Conservation (phyloP, 2,797 vertebrate genomes). For the Salarias fasciatus region DNA sequence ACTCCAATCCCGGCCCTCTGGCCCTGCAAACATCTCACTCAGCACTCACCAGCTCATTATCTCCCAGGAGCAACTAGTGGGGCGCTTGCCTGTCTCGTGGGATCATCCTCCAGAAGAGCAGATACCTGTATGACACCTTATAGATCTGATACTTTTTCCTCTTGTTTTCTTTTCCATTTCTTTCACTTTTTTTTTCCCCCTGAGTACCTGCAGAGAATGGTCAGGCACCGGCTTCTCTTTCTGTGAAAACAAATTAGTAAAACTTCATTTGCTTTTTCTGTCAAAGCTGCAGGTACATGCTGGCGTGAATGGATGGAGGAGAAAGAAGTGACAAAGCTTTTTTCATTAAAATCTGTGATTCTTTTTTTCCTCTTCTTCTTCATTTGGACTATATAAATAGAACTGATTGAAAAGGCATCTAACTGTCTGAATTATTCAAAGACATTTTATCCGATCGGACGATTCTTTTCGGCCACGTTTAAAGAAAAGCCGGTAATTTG, state of each 20-base stretch:
- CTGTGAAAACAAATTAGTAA: not conserved
- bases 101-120: slow-evolving; percentile 43
- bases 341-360: no score
- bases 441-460: no score
- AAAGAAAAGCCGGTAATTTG: slow-evolving; percentile 21
- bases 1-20: slow-evolving; percentile 69
- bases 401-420: no score
- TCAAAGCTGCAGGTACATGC: not conserved
- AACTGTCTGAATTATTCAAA: not conserved
- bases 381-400: no score
- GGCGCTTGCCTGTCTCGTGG: slow-evolving; percentile 57
- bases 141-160: slow-evolving; percentile 41
- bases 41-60: slow-evolving; percentile 76
- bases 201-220: no score
- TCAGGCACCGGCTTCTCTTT: no score
- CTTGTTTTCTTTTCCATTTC: not conserved
- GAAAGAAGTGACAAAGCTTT: no score
- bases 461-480: not conserved
- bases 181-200: no score
- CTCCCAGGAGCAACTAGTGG: slow-evolving; percentile 69
- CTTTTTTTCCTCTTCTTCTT: no score
- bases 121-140: slow-evolving; percentile 40
- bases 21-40: slow-evolving; percentile 77
- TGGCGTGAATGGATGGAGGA: not conserved
- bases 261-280: slow-evolving; percentile 1